phyloP scores from a whole-genome alignment of 2,113 vertebrate genomes.

The Marcusenius ussheri region DNA sequence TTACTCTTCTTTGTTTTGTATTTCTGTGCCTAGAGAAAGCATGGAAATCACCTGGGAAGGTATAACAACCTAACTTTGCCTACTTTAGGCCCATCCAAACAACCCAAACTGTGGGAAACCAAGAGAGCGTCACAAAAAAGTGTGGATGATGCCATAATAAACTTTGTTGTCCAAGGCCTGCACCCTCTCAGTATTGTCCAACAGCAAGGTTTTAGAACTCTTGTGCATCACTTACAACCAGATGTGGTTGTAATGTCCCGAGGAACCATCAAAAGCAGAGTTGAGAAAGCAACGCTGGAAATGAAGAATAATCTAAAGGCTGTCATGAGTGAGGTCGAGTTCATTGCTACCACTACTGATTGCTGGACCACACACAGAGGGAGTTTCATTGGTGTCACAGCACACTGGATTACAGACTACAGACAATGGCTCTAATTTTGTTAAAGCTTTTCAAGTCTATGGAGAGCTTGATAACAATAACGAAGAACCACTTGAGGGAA shows the following conservation, averaged over 20 bases:
- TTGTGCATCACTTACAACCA: slow-evolving; percentile 12
- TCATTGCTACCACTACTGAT: slow-evolving; percentile 32
- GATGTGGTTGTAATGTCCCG: background rate
- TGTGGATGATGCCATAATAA: slow-evolving; percentile 1
- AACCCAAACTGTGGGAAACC: slow-evolving; percentile 9
- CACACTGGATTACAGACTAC: too few relatives aligned
- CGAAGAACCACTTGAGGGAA: too few relatives aligned
- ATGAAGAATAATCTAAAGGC: slow-evolving; percentile 22
- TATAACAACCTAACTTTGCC: too few relatives aligned
- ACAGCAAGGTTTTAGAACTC: slow-evolving; percentile 10
- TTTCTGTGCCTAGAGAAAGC: too few relatives aligned
- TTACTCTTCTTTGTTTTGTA: too few relatives aligned
- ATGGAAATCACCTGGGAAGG: too few relatives aligned
- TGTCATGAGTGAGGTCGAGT: slow-evolving; percentile 22
- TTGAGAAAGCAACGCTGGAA: background rate
- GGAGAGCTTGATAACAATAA: too few relatives aligned
- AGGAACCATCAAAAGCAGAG: background rate
- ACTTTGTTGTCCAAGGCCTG: slow-evolving; percentile 16
- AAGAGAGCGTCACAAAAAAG: slow-evolving; percentile 8
- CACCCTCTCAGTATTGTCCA: slow-evolving; percentile 16
- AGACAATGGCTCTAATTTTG: too few relatives aligned
- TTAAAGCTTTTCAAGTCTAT: too few relatives aligned
- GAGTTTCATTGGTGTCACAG: slow-evolving; percentile 21
- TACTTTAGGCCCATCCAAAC: background rate
- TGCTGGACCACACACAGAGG: slow-evolving; percentile 27